Conservation (phyloP, 64 coral and sea anemone species). For the Pocillopora damicornis region DNA sequence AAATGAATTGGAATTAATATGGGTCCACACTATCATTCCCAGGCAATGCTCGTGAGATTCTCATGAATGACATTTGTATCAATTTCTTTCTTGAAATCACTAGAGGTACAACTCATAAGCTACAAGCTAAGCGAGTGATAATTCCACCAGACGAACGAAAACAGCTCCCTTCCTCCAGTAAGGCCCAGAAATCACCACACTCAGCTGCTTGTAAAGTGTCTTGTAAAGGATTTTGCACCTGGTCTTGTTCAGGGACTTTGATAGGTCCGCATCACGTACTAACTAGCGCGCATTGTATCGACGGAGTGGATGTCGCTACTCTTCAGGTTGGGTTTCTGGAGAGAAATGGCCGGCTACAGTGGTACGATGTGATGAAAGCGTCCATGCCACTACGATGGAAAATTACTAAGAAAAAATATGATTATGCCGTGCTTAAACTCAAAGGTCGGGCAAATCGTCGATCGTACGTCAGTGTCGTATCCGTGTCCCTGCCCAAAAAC, state of each 20-base stretch:
- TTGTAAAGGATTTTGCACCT: conserved; percentile 48
- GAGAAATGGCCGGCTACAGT: conserved; percentile 26
- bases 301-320: conserved; percentile 27
- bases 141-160: conserved; percentile 38
- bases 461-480: conserved; percentile 14
- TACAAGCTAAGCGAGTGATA: conserved; percentile 22
- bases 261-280: conserved; percentile 70
- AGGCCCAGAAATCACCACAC: conserved; percentile 44
- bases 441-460: conserved; percentile 8
- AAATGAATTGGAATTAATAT: no score
- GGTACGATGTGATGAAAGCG: conserved; percentile 51
- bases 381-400: conserved; percentile 48
- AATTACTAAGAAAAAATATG: neutral
- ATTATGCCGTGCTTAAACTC: conserved; percentile 72
- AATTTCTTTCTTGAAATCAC: neutral
- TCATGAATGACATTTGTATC: no score
- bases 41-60: no score
- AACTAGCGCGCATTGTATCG: conserved; percentile 79
- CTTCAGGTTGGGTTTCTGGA: conserved; percentile 65
- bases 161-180: conserved; percentile 1
- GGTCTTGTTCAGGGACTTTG: conserved; percentile 66
- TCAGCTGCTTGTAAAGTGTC: conserved; percentile 52
- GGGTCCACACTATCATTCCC: no score
- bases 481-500: neutral
- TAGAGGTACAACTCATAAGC: neutral